Evolutionary conservation across 2,797 vertebrate genomes (phyloP).

Genomic region (Phataginus tetradactyla): DNA sequence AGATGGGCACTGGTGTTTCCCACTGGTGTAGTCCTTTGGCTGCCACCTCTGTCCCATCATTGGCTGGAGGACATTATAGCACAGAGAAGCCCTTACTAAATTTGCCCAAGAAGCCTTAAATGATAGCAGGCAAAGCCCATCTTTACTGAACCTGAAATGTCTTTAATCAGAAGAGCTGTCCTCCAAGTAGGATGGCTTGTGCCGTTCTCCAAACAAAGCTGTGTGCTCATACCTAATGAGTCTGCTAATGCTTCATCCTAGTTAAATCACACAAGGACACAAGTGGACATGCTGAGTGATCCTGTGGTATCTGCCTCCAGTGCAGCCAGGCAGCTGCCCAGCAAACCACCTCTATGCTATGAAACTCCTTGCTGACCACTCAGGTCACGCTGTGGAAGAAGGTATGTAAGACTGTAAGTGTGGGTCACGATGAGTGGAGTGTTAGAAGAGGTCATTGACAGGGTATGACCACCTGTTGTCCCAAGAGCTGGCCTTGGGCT

Average conservation of each 20-base stretch:
- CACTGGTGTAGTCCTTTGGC: neutral
- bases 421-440: neutral
- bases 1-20: neutral
- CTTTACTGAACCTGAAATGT: neutral
- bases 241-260: neutral
- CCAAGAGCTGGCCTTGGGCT: neutral
- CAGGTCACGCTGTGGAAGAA: neutral
- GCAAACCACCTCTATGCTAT: neutral
- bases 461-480: neutral
- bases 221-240: neutral
- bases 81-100: neutral
- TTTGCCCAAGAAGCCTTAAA: neutral
- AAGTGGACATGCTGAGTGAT: neutral
- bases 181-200: neutral
- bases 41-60: neutral
- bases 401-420: no score
- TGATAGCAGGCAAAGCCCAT: neutral
- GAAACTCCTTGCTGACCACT: neutral
- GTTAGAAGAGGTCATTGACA: neutral
- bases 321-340: neutral
- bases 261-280: neutral
- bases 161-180: neutral
- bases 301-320: no score
- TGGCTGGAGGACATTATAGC: neutral
- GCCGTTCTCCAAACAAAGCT: neutral